phyloP scores from a whole-genome alignment of 2,888 invertebrate genomes.

The Habroteleia sp. region DNA sequence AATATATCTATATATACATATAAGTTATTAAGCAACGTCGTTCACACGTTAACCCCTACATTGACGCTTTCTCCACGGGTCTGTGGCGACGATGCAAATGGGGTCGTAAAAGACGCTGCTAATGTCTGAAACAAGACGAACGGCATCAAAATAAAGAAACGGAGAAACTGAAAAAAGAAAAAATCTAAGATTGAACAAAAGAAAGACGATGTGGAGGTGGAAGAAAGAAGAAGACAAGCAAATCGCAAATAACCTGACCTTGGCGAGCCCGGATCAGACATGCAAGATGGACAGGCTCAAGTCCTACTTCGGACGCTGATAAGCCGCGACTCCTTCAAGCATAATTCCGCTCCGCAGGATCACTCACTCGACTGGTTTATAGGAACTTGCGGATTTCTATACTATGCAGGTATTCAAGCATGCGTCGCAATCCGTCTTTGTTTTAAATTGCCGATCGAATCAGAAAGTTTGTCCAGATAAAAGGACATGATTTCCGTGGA shows the following conservation, averaged over 20 bases:
- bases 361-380: constrained; percentile 29
- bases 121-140: constrained; percentile 37
- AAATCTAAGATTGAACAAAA: constrained; percentile 53
- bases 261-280: constrained; percentile 73
- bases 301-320: constrained; percentile 70
- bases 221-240: constrained; percentile 52
- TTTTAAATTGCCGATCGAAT: too few relatives aligned
- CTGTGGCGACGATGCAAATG: constrained; percentile 68
- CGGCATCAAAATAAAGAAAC: constrained; percentile 56
- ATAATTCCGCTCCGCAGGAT: constrained; percentile 73
- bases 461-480: too few relatives aligned
- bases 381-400: constrained; percentile 21
- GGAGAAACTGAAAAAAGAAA: constrained; percentile 37
- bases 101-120: constrained; percentile 69
- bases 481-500: too few relatives aligned
- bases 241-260: constrained; percentile 70
- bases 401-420: neutral
- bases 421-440: neutral
- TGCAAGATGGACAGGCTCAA: constrained; percentile 74
- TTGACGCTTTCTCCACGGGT: constrained; percentile 39
- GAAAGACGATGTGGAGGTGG: constrained; percentile 48
- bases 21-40: constrained; percentile 76
- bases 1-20: constrained; percentile 69
- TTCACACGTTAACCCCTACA: constrained; percentile 71
- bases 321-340: constrained; percentile 76